These are phyloP conservation scores for Gopherus evgoodei DNA, from an alignment of 2,113 vertebrate genomes.

Conservation along the genomic window DNA sequence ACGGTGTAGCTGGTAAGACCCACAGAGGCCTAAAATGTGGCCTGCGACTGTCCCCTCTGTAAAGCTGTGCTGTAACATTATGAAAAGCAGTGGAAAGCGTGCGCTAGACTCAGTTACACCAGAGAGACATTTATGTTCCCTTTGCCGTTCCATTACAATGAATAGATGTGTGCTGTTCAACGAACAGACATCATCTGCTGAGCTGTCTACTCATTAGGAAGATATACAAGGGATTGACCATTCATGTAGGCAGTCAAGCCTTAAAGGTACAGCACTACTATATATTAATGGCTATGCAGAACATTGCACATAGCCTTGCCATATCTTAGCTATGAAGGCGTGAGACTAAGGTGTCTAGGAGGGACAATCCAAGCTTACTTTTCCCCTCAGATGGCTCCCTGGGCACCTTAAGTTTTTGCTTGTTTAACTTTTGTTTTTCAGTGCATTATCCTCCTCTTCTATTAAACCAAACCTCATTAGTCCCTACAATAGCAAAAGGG, in stretches of 20 bases:
- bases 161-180: neutral
- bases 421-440: neutral
- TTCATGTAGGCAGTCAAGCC: neutral
- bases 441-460: neutral
- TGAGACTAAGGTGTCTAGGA: neutral
- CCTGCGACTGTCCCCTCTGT: fast-evolving
- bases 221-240: neutral
- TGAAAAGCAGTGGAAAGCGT: neutral
- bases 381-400: fast-evolving
- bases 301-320: neutral
- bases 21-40: neutral
- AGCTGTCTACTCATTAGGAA: neutral
- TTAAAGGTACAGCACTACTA: neutral
- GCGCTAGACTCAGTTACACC: neutral
- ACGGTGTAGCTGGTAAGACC: fast-evolving
- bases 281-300: neutral
- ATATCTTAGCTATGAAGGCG: neutral
- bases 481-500: neutral
- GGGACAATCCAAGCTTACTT: neutral
- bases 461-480: neutral
- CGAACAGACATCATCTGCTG: neutral
- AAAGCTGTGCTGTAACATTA: too few relatives aligned
- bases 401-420: neutral
- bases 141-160: neutral
- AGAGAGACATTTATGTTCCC: neutral